Percentiles rank a stretch among this genome's conserved stretches.
phyloP scores from a whole-genome alignment of 1,140 invertebrate genomes.

The Microvelia longipes region DNA sequence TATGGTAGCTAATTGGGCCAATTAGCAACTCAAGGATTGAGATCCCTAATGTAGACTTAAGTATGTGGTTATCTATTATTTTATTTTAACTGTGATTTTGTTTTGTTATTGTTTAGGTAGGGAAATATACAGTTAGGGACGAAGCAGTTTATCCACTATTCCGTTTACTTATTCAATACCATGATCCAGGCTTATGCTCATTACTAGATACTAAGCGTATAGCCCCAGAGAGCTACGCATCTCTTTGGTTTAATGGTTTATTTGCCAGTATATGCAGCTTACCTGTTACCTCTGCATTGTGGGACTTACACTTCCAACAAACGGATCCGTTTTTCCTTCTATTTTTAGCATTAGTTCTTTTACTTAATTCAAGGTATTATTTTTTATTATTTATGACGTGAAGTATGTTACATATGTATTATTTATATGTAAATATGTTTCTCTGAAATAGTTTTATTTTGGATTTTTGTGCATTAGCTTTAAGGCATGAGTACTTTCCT shows the following conservation, averaged over 20 bases:
- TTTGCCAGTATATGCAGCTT: constrained; percentile 77
- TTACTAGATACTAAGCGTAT: constrained; percentile 92
- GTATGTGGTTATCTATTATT: too few species aligned
- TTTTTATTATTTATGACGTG: background rate
- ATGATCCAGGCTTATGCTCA: constrained; percentile 92
- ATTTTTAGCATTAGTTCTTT: constrained; percentile 85
- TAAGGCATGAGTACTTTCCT: too few species aligned
- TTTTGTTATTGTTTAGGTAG: too few species aligned
- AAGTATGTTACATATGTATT: too few species aligned
- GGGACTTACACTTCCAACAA: constrained; percentile 96
- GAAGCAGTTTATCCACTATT: constrained; percentile 54
- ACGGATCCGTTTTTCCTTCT: constrained; percentile 92
- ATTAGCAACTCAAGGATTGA: too few species aligned
- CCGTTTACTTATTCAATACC: constrained; percentile 84
- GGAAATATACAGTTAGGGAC: constrained; percentile 65
- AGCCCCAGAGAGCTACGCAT: constrained; percentile 78
- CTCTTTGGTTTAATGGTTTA: constrained; percentile 77
- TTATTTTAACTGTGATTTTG: too few species aligned
- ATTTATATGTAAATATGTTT: too few species aligned
- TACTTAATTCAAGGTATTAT: constrained; percentile 74
- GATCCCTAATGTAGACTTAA: too few species aligned
- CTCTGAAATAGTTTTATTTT: too few species aligned
- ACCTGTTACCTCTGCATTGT: constrained; percentile 76
- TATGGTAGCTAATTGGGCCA: too few species aligned
- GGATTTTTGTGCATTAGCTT: too few species aligned